Evolutionary conservation across 1,140 invertebrate species (phyloP), one percentile per base, ranked within the genome.

Genomic region (Popillia japonica): DNA sequence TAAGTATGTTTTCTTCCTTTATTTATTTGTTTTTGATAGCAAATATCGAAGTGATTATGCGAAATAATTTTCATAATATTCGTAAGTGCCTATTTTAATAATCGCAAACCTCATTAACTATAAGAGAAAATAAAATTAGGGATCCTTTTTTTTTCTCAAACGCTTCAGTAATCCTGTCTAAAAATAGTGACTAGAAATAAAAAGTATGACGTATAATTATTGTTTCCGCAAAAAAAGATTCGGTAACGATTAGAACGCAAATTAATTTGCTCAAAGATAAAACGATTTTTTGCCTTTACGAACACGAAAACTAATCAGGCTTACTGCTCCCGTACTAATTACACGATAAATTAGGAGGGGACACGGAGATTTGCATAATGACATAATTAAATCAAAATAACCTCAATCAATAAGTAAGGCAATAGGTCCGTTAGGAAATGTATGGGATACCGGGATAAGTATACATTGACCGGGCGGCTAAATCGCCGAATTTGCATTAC

Each of bases 341-440:
- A 68, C 61, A 17, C 20, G 20, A 68, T 68, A 68, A 68, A 68
- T 68, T 23, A 8, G 61, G 61, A 34, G 22, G 17, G 22, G 48
- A 23, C 61, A 27, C 17, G 22, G 61, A 3, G 20, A 27, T 68
- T 68, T 68, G 8, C 61, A 68, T 68, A 68, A 68, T 68, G 20
- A 68, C 61, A 68, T 68, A 68, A 68, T 68, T 68, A 68, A 68
- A 68, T 68, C 61, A 68, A 68, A 68, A 68, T 68, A 68, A 68
- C 61, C 61, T 68, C 20, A 68, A 68, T 68, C 61, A 34, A 68
- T 68, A 68, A 68, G 27, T 68, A 34, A 68, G 27, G 17, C 61
- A 7, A 27, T 68, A 68, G 61, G 61, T 10, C 61, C 61, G 61
- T 27, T 22, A 27, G 61, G 11, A 68, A 68, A 22, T 4, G 27